phyloP scores from a whole-genome alignment of 2,888 invertebrate species.

The Lydus trimaculatus region DNA sequence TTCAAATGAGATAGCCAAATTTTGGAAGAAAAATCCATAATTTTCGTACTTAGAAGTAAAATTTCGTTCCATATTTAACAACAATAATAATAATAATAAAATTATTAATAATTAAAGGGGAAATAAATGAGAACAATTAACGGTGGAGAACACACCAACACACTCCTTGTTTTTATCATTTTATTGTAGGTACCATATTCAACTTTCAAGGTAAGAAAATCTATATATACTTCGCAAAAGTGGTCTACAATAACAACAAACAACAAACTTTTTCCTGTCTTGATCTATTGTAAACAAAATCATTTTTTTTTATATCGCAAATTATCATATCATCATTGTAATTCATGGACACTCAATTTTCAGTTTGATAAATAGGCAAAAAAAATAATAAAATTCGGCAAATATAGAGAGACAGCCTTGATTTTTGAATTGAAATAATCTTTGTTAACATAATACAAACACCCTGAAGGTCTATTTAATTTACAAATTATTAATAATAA shows the following conservation, averaged over 20 bases:
- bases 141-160: slow-evolving; percentile 19
- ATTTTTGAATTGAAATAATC: slow-evolving; percentile 10
- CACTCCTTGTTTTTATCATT: slow-evolving; percentile 21
- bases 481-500: too few species aligned
- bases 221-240: slow-evolving; percentile 23
- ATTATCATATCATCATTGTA: background rate
- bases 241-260: too few species aligned
- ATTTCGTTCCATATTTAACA: too few species aligned
- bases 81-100: too few species aligned
- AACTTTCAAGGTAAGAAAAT: slow-evolving; percentile 26
- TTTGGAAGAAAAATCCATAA: too few species aligned
- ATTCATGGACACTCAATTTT: background rate
- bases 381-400: background rate
- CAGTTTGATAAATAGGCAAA: background rate
- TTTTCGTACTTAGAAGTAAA: too few species aligned
- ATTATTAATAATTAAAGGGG: too few species aligned
- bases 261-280: too few species aligned
- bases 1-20: too few species aligned
- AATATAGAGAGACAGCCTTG: slow-evolving; percentile 8
- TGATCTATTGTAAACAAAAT: background rate
- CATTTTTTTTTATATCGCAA: too few species aligned
- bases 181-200: slow-evolving; percentile 21
- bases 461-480: background rate
- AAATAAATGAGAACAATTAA: too few species aligned
- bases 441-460: background rate